Evolutionary conservation across 2,113 vertebrate genomes (phyloP).

Genomic region (Mormyrus iriodes): DNA sequence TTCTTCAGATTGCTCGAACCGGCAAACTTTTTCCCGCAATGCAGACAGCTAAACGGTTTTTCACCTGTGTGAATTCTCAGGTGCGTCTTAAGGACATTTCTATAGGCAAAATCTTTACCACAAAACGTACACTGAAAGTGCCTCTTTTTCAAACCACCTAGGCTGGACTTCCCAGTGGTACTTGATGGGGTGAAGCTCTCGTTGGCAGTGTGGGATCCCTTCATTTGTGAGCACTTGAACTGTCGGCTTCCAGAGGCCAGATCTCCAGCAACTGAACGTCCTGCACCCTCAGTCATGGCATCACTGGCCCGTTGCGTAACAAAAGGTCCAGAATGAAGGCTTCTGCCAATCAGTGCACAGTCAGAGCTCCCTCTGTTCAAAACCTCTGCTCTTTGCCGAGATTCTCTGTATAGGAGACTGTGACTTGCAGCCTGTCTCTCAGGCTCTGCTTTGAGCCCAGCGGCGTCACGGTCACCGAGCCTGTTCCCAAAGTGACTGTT

Average conservation of each 20-base stretch:
- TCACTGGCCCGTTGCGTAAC: slow-evolving; percentile 28
- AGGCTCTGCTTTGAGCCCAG: slow-evolving; percentile 58
- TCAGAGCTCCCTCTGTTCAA: slow-evolving; percentile 26
- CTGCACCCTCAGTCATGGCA: slow-evolving; percentile 23
- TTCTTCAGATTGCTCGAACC: neutral
- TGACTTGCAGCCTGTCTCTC: slow-evolving; percentile 31
- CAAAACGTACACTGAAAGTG: neutral
- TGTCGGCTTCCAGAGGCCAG: slow-evolving; percentile 15
- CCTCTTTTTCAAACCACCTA: neutral
- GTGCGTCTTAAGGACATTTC: neutral
- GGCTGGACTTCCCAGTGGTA: neutral
- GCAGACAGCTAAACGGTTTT: neutral
- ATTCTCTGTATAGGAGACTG: slow-evolving; percentile 23
- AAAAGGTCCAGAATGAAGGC: slow-evolving; percentile 41
- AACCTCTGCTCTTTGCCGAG: slow-evolving; percentile 31
- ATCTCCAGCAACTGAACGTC: slow-evolving; percentile 17
- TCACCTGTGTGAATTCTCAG: neutral
- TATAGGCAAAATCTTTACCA: neutral
- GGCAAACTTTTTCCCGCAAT: slow-evolving; percentile 1
- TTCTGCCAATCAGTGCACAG: slow-evolving; percentile 37
- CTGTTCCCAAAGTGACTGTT: slow-evolving; percentile 24
- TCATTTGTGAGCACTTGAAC: neutral
- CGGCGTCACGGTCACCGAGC: slow-evolving; percentile 53
- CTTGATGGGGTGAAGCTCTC: neutral
- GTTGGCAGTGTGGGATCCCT: neutral